Percentiles rank a stretch among this genome's conserved stretches.
Evolutionary conservation across 1,140 invertebrate species (phyloP).

Genomic region (Zaprionus ghesquierei): DNA sequence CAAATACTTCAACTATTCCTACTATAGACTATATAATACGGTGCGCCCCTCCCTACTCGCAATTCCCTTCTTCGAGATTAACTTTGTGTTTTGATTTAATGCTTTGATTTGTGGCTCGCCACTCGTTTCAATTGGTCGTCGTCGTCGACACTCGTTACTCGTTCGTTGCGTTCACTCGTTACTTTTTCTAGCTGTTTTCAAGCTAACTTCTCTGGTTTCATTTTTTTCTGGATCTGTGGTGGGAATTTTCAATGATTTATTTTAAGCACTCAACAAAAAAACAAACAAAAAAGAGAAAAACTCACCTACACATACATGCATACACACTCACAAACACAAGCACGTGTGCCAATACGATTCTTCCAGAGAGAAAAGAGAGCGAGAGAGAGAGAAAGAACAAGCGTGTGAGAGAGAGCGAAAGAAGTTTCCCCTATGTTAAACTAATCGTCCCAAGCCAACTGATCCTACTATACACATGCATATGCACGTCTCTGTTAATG

Average conservation of each 20-base stretch:
- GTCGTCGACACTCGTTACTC: neutral
- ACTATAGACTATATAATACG: neutral
- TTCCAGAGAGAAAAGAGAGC: neutral
- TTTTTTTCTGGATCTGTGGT: conserved; percentile 9
- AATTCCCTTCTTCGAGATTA: neutral
- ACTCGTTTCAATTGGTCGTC: conserved; percentile 2
- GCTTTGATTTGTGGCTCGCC: neutral
- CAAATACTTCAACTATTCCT: neutral
- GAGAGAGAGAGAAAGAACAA: conserved; percentile 1
- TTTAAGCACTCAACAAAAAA: conserved; percentile 14
- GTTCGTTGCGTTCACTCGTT: conserved; percentile 2
- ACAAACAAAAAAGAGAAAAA: no score
- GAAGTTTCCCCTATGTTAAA: neutral
- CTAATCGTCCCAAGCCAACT: neutral
- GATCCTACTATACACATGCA: neutral
- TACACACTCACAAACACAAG: neutral
- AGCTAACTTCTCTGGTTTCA: neutral
- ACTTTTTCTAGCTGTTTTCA: neutral
- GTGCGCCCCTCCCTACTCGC: neutral
- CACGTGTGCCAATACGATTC: conserved; percentile 9
- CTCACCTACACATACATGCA: neutral
- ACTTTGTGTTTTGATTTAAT: neutral
- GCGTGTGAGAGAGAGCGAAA: neutral
- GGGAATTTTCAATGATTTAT: conserved; percentile 12
- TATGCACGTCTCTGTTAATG: no score